Base-by-base conservation (phyloP, 2,797 vertebrate genomes). In the Enteromius argenteus region DNA sequence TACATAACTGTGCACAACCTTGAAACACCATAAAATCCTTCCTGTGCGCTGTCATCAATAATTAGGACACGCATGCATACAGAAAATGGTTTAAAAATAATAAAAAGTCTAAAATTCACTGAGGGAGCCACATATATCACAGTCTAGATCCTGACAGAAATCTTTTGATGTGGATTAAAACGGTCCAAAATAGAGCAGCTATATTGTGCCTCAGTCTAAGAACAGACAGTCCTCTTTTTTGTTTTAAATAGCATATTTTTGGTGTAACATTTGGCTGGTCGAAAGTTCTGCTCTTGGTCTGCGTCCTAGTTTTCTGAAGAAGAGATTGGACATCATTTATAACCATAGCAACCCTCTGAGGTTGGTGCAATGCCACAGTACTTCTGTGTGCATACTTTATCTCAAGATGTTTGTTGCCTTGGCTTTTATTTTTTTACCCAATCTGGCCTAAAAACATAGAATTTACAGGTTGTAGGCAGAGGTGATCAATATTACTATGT, bases 281-380 rank as follows among this genome's bases (percentile, higher is more conserved):
- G 44, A 77, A 86, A 86, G 80, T 87, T 71, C 56, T 86, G 80
- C 68, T 80, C 78, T 68, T 81, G 72, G 75, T 82, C 76, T 84
- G 75, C 60, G 86, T 86, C 87, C 89, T 85, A 88, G 79, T 86
- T 87, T 85, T 85, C 75, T 56, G 39, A 87, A 81, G 78, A 87
- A 79, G 81, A 81, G 86, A 86, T 87, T 78, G 86, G 84, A 88
- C 87, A 88, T 87, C 60, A 80, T 86, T 87, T 87, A 87, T 88
- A 90, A 85, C 85, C 87, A 85, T 83, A 86, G 89, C 89, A 90
- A 90, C 84, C 86, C 68, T 85, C 68, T 51, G 66, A 90, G 88
- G 68, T 84, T 88, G 88, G 88, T 85, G 83, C 85, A 81, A 42
- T 77, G 85, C 84, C 86, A 86, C 79, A 46, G 64, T 67, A 77